Percentiles rank a stretch among this genome's conserved stretches.
phyloP scores from a whole-genome alignment of 2,113 vertebrate genomes.

The Oophaga pumilio region DNA sequence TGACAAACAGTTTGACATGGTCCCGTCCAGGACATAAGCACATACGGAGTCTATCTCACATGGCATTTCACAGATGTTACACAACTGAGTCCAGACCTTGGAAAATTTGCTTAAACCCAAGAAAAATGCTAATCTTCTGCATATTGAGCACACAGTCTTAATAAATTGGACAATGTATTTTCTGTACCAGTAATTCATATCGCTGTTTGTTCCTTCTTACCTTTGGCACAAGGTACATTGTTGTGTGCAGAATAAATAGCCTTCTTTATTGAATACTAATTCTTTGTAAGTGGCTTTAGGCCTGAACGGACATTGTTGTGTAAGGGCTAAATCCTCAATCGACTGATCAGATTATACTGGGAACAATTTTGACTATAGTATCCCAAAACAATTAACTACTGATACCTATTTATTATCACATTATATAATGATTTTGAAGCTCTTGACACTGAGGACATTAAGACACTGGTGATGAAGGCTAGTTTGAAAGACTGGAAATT shows the following conservation, averaged over 20 bases:
- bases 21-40: conserved; percentile 12
- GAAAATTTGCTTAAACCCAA: conserved; percentile 19
- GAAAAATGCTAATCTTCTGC: conserved; percentile 47
- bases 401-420: neutral
- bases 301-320: neutral
- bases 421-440: neutral
- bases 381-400: neutral
- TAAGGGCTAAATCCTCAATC: neutral
- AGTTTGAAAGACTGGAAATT: neutral
- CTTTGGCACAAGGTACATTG: conserved; percentile 10
- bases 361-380: neutral
- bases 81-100: neutral
- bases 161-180: conserved; percentile 12
- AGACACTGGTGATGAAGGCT: neutral
- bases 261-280: conserved; percentile 2
- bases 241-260: conserved; percentile 1
- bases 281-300: conserved; percentile 43
- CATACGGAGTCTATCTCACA: neutral
- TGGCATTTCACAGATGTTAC: conserved; percentile 15
- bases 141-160: conserved; percentile 23
- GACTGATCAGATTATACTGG: neutral
- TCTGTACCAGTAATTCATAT: neutral
- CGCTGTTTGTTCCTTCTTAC: conserved; percentile 6
- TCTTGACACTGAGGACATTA: neutral
- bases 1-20: conserved; percentile 29